These are phyloP conservation scores for Aspiorhynchus laticeps DNA, from an alignment of 2,113 vertebrate species.

Conservation along the genomic window DNA sequence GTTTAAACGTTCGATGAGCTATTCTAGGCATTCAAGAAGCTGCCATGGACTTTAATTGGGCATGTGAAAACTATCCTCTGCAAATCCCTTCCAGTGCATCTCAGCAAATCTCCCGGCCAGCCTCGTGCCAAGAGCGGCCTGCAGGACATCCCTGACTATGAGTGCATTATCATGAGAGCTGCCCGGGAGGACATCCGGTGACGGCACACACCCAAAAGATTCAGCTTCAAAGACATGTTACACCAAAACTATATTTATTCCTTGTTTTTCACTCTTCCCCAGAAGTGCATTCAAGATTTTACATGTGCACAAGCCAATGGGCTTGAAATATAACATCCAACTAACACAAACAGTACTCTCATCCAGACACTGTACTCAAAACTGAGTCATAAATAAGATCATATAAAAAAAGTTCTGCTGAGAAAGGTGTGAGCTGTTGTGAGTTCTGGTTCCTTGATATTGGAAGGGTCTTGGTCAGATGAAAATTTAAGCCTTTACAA, in stretches of 20 bases:
- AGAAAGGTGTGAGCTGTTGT: slow-evolving; percentile 73
- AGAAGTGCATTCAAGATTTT: slow-evolving; percentile 74
- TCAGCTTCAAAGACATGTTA: slow-evolving; percentile 60
- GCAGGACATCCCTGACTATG: slow-evolving; percentile 35
- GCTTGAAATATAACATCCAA: slow-evolving; percentile 68
- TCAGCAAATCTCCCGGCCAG: slow-evolving; percentile 47
- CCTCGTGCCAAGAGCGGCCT: slow-evolving; percentile 51
- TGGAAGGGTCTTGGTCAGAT: slow-evolving; percentile 74
- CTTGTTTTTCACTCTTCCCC: slow-evolving; percentile 80
- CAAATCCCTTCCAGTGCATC: slow-evolving; percentile 56
- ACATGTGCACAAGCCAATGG: slow-evolving; percentile 72
- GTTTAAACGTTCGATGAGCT: slow-evolving; percentile 48
- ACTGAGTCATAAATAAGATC: slow-evolving; percentile 77
- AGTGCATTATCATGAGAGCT: slow-evolving; percentile 59
- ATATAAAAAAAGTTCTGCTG: slow-evolving; percentile 74
- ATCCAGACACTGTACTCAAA: slow-evolving; percentile 64
- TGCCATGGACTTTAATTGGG: slow-evolving; percentile 58
- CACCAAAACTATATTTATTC: slow-evolving; percentile 83
- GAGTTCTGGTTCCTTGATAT: slow-evolving; percentile 74
- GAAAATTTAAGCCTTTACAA: slow-evolving; percentile 80
- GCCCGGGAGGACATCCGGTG: not conserved
- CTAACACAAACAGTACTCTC: slow-evolving; percentile 64
- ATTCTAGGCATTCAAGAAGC: slow-evolving; percentile 63
- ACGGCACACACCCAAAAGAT: not conserved
- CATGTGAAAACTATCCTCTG: slow-evolving; percentile 64